Base-by-base conservation (phyloP, 1,140 invertebrate species). In the Physella acuta region DNA sequence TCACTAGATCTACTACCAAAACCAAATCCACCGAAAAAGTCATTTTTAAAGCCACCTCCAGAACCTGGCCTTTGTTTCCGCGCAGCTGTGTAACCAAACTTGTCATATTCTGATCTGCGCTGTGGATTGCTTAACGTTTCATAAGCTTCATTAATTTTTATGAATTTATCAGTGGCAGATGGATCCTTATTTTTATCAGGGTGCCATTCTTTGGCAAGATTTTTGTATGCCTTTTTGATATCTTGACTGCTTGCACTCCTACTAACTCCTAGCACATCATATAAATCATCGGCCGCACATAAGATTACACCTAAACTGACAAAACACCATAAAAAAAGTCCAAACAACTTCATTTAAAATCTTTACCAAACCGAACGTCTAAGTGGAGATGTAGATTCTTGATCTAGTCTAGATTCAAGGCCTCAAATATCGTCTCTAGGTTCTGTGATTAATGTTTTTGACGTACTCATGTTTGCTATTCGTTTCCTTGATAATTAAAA, bases 111-210 rank as follows among this genome's bases (percentile, higher is more conserved):
- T 73, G 89, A 88, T 69, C 94, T 87, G 70, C 93, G 87, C 60
- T 97, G 93, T 3, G 91, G 89, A 85, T 98, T 94, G 28, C 90
- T 90, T 16, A 98, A 85, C 36, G 97, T 87, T 88, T 98, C 94
- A 86, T 98, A 97, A 16, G 96, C 94, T 86, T 93, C 91, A 78
- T 94, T 97, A 55, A 98, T 95, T 87, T 96, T 91, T 26, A 97
- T 93, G 88, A 98, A 98, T 76, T 90, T 92, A n/a, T 90, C 88
- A 80, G 93, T 90, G 5, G 95, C 94, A 79, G 89, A 88, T 31
- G 93, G 92, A 84, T 92, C 89, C 82, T 91, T 90, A 78, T 91
- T 95, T 88, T 97, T 98, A 85, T 98, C 95, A 30, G 95, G 95
- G 88, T 98, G 95, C 93, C 93, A 96, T 90, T 94, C 91, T 86